These are phyloP conservation scores for Ibycter americanus DNA, from an alignment of 2,797 vertebrate genomes.

Conservation along the genomic window DNA sequence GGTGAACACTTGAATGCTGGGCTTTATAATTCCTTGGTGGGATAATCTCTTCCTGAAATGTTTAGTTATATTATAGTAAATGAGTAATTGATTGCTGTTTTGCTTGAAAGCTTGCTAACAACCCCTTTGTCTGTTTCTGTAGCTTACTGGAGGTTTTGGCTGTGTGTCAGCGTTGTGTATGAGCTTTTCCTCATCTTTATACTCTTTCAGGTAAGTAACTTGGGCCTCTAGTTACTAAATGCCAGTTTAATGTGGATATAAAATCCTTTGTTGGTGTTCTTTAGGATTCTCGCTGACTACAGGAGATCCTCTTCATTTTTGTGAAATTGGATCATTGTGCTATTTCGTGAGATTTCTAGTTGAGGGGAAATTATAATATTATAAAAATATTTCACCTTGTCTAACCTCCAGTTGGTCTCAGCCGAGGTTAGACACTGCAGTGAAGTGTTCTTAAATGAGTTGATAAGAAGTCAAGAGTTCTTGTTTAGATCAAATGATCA, in stretches of 20 bases:
- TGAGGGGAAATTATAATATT: neutral
- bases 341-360: neutral
- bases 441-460: neutral
- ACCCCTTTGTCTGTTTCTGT: neutral
- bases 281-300: rapidly evolving
- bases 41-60: neutral
- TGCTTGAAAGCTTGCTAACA: neutral
- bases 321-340: neutral
- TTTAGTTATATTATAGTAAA: neutral
- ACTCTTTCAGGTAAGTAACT: slow-evolving; percentile 90
- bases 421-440: rapidly evolving
- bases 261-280: neutral
- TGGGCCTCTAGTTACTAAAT: neutral
- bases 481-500: neutral
- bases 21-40: neutral
- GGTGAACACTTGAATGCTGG: neutral
- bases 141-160: slow-evolving; percentile 99
- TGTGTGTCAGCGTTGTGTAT: slow-evolving; percentile 96
- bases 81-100: neutral
- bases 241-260: neutral
- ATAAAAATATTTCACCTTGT: neutral
- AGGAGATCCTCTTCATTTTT: neutral
- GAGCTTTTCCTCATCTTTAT: slow-evolving; percentile 99
- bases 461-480: neutral
- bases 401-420: neutral